Percentiles rank a stretch among this genome's conserved stretches.
Conservation (phyloP, 2,113 vertebrate genomes). For the Silurus glanis region DNA sequence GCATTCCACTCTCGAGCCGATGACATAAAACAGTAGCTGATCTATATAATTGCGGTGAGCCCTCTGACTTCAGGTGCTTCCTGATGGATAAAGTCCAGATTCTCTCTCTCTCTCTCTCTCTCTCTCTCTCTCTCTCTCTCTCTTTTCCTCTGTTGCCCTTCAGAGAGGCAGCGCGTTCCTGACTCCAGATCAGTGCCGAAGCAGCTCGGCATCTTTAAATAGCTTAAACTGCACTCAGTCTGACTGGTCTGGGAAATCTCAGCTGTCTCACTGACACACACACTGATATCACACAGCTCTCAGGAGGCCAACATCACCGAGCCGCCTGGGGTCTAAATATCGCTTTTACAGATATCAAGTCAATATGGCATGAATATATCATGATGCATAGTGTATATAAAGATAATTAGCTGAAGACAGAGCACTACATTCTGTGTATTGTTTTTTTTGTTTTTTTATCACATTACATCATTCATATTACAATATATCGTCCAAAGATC, state of each 20-base stretch:
- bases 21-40: constrained; percentile 28
- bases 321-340: background rate
- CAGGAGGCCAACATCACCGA: background rate
- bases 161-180: background rate
- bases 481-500: background rate
- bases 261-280: constrained; percentile 21
- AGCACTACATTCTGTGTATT: too few species aligned
- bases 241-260: constrained; percentile 48
- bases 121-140: background rate
- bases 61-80: background rate
- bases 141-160: background rate
- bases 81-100: constrained; percentile 30
- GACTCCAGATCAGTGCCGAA: constrained; percentile 5
- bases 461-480: background rate
- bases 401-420: background rate
- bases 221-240: constrained; percentile 33
- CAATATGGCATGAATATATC: constrained; percentile 2
- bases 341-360: background rate
- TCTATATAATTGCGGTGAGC: constrained; percentile 4
- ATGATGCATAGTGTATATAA: background rate
- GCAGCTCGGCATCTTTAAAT: constrained; percentile 29
- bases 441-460: too few species aligned
- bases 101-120: background rate
- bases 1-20: background rate
- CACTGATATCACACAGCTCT: constrained; percentile 21